Evolutionary conservation across 2,113 vertebrate species (phyloP).

Genomic region (Apteryx owenii): DNA sequence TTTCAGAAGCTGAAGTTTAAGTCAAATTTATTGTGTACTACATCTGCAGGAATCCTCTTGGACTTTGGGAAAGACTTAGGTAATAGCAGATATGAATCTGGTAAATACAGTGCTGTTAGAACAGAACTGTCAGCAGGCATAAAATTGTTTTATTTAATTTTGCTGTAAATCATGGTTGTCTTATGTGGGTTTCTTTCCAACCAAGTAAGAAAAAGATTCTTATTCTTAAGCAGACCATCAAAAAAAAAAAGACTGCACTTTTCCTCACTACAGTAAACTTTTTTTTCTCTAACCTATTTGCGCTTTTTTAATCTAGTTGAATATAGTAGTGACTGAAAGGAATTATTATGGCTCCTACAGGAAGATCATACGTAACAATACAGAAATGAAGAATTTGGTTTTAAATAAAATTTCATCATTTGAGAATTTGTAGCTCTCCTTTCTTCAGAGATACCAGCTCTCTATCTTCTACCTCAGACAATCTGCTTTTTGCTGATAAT

Average conservation of each 20-base stretch:
- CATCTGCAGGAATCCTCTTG: neutral
- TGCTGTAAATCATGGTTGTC: neutral
- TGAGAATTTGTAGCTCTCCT: neutral
- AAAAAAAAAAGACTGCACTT: neutral
- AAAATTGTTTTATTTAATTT: neutral
- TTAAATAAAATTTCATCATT: neutral
- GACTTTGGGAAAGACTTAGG: neutral
- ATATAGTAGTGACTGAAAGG: neutral
- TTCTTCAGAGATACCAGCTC: constrained; percentile 1
- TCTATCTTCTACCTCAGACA: neutral
- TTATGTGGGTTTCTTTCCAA: neutral
- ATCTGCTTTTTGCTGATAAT: constrained; percentile 57
- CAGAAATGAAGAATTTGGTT: neutral
- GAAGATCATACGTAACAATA: neutral
- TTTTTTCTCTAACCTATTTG: neutral
- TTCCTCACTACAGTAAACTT: neutral
- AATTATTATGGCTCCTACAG: neutral
- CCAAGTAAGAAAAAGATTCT: neutral
- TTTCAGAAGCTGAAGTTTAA: neutral
- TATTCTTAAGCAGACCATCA: neutral
- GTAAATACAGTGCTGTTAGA: neutral
- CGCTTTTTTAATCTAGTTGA: neutral
- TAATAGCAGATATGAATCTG: neutral
- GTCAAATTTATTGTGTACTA: neutral
- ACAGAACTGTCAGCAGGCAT: neutral